These are phyloP conservation scores for Salvelinus alpinus DNA, from an alignment of 2,113 vertebrate species.

Conservation along the genomic window DNA sequence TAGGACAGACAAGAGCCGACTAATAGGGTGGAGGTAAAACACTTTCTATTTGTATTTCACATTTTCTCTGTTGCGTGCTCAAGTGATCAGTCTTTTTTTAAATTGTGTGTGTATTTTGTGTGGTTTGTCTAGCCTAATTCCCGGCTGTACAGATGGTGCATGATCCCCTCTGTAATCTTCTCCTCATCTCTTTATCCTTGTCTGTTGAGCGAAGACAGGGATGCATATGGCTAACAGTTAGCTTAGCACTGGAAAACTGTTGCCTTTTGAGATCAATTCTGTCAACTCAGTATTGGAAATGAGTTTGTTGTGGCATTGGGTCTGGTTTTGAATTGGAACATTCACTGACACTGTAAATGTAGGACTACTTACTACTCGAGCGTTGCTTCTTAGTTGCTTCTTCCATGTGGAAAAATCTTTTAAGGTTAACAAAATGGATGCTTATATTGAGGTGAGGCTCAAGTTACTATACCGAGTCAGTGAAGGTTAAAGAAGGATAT, in stretches of 20 bases:
- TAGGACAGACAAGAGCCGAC: conserved; percentile 59
- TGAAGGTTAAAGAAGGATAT: too few relatives aligned
- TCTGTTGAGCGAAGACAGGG: conserved; percentile 40
- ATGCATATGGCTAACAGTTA: neutral
- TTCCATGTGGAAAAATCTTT: too few relatives aligned
- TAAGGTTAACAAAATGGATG: too few relatives aligned
- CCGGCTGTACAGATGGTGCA: conserved; percentile 64
- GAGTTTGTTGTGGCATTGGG: too few relatives aligned
- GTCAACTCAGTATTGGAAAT: too few relatives aligned
- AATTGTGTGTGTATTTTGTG: neutral
- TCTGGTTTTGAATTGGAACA: too few relatives aligned
- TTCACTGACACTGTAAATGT: too few relatives aligned
- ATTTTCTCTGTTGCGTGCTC: neutral
- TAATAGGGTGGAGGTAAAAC: conserved; percentile 72
- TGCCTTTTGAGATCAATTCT: too few relatives aligned
- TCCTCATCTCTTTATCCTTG: conserved; percentile 58
- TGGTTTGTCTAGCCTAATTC: conserved; percentile 18
- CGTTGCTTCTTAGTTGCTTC: too few relatives aligned
- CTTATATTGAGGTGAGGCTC: too few relatives aligned
- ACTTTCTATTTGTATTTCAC: neutral
- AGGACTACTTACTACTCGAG: too few relatives aligned
- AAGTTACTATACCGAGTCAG: too few relatives aligned
- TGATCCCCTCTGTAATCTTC: conserved; percentile 61
- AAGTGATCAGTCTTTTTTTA: conserved; percentile 1
- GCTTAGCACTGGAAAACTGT: neutral